Percentiles rank a stretch among this genome's conserved stretches.
These are phyloP conservation scores for Acanthoscelides obtectus DNA, from an alignment of 2,888 invertebrate species.

Conservation along the genomic window DNA sequence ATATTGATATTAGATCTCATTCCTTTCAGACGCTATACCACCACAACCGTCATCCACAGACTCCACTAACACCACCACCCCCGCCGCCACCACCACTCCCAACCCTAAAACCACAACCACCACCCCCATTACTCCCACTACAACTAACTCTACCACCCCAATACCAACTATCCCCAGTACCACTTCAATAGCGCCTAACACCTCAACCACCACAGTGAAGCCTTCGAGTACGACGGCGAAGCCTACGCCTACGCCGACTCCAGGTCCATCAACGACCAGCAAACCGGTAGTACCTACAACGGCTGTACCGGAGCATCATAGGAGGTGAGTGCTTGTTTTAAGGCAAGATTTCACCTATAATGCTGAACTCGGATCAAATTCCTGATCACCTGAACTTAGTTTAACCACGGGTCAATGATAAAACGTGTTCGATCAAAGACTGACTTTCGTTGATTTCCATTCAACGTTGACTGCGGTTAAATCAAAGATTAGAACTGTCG, in stretches of 20 bases:
- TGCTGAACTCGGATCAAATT: no score
- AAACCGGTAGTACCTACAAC: constrained; percentile 6
- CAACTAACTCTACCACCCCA: constrained; percentile 14
- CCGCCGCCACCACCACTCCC: constrained; percentile 18
- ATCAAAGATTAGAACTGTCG: no score
- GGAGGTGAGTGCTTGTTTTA: constrained; percentile 12
- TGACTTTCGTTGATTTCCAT: no score
- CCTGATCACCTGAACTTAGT: no score
- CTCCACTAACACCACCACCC: constrained; percentile 17
- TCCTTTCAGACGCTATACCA: no score
- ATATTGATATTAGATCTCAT: no score
- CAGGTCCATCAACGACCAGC: constrained; percentile 7
- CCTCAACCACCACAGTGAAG: constrained; percentile 31
- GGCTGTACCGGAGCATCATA: constrained; percentile 37
- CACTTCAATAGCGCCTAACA: constrained; percentile 14
- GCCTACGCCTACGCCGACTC: constrained; percentile 19
- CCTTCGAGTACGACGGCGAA: constrained; percentile 28
- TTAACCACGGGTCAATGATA: no score
- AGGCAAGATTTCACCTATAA: background rate
- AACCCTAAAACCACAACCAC: constrained; percentile 15
- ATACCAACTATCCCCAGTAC: constrained; percentile 18
- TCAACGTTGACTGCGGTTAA: no score
- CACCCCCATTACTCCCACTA: constrained; percentile 19
- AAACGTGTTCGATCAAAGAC: no score
- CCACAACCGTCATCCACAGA: background rate